Percentiles rank a stretch among this genome's conserved stretches.
Evolutionary conservation across 64 coral and sea anemone species (phyloP).

Genomic region (Porites lutea): DNA sequence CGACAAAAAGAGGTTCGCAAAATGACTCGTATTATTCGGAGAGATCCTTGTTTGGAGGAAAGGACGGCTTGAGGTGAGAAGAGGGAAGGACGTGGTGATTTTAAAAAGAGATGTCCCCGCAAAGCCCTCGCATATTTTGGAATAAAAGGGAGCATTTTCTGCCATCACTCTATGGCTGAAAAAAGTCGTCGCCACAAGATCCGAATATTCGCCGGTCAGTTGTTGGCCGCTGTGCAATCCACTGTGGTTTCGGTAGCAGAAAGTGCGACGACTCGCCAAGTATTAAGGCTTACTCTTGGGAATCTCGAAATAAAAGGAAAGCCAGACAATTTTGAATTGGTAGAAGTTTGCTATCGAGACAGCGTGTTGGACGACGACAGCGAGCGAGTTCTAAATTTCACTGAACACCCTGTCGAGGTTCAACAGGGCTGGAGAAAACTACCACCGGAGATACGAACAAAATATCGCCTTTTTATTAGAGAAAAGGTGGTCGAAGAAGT

Average conservation of each 20-base stretch:
- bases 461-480: constrained; percentile 89
- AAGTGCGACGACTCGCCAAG: constrained; percentile 81
- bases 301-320: constrained; percentile 84
- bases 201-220: constrained; percentile 91
- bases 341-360: constrained; percentile 95
- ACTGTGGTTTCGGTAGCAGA: constrained; percentile 84
- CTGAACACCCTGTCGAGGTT: constrained; percentile 86
- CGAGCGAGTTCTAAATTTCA: constrained; percentile 71
- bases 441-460: constrained; percentile 65
- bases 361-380: constrained; percentile 85
- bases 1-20: not conserved
- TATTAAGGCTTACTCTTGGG: constrained; percentile 76
- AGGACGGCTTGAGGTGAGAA: not conserved
- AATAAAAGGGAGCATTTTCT: constrained; percentile 27
- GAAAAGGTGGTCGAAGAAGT: constrained; percentile 62
- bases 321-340: constrained; percentile 91
- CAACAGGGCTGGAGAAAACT: constrained; percentile 83
- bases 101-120: constrained; percentile 6
- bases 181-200: constrained; percentile 60
- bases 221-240: constrained; percentile 84
- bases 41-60: not conserved
- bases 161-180: constrained; percentile 37
- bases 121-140: not conserved
- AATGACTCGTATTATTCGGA: not conserved
- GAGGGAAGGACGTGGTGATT: not conserved